These are phyloP conservation scores for Ceratoteleas bidentatus DNA, from an alignment of 1,140 invertebrate species.

Conservation along the genomic window DNA sequence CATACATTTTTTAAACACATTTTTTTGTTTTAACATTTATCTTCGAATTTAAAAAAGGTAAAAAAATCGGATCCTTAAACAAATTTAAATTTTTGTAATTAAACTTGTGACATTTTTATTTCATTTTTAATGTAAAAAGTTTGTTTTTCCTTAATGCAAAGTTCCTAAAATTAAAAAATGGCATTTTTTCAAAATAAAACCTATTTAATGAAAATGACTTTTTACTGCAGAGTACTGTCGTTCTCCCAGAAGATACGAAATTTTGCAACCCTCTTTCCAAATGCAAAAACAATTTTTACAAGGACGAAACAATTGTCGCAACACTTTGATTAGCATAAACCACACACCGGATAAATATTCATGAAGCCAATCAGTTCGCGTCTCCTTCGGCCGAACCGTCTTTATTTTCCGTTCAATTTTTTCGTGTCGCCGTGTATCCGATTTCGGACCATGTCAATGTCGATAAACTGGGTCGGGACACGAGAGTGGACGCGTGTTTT, in stretches of 20 bases:
- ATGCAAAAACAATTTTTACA: constrained; percentile 1
- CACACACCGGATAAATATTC: constrained; percentile 37
- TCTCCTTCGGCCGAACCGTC: constrained; percentile 37
- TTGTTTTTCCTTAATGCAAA: no score
- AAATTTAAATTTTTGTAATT: no score
- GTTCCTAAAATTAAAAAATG: no score
- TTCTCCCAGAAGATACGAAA: background rate
- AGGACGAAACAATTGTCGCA: constrained; percentile 16
- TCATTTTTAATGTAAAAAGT: no score
- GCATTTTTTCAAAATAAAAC: no score
- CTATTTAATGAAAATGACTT: no score
- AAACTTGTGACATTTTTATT: no score
- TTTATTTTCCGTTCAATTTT: constrained; percentile 54
- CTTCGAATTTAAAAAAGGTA: no score
- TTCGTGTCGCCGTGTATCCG: constrained; percentile 60
- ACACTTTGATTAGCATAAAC: constrained; percentile 34
- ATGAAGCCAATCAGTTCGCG: constrained; percentile 19
- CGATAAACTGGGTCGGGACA: constrained; percentile 72
- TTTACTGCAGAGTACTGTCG: no score
- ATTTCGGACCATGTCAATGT: constrained; percentile 74
- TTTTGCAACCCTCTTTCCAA: background rate
- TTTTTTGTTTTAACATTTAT: no score
- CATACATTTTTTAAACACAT: no score
- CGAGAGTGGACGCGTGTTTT: constrained; percentile 53
- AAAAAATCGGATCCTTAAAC: no score